phyloP scores from a whole-genome alignment of 2,113 vertebrate genomes.

The Nicator chloris region DNA sequence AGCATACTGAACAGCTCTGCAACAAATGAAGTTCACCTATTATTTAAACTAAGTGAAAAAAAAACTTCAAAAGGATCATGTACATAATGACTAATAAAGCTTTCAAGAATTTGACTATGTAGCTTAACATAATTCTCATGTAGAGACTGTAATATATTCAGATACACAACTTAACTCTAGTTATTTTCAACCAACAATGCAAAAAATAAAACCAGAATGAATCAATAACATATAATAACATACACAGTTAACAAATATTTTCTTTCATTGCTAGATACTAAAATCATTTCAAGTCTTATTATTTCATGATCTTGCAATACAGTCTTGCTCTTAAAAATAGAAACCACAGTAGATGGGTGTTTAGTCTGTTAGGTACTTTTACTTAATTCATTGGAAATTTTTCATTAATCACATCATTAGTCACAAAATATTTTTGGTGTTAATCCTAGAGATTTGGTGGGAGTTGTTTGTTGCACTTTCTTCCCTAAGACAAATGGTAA shows the following conservation, averaged over 20 bases:
- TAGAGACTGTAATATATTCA: neutral
- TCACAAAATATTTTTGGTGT: neutral
- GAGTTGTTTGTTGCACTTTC: neutral
- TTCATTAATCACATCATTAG: neutral
- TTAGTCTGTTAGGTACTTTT: neutral
- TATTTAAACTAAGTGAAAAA: neutral
- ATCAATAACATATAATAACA: neutral
- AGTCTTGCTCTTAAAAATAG: neutral
- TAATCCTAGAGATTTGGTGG: neutral
- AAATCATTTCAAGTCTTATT: neutral
- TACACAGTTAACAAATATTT: neutral
- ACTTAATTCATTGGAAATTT: neutral
- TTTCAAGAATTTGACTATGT: neutral
- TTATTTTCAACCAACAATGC: neutral
- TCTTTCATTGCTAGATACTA: neutral
- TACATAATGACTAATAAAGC: neutral
- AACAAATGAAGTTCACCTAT: neutral
- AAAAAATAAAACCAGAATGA: neutral
- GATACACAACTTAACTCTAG: neutral
- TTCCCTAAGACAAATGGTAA: neutral
- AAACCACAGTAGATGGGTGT: neutral
- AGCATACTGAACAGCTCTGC: neutral
- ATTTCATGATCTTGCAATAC: neutral
- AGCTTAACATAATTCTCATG: neutral
- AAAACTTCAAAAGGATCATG: neutral